Evolutionary conservation across 1,140 invertebrate species (phyloP).

Genomic region (Drosophila mauritiana): DNA sequence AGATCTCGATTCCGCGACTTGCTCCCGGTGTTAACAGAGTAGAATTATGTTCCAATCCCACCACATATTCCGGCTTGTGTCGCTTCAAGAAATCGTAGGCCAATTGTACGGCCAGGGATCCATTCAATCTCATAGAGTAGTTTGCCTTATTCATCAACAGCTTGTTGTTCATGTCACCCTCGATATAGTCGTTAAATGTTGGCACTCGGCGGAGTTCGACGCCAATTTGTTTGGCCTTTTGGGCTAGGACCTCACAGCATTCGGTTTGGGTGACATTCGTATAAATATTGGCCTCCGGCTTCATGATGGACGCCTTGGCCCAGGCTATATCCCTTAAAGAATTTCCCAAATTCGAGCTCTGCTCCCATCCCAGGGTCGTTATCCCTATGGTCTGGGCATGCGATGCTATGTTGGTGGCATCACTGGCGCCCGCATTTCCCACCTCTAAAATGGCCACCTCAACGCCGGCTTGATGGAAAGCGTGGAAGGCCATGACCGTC

Average conservation of each 20-base stretch:
- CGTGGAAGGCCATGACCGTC: conserved; percentile 95
- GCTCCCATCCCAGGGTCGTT: conserved; percentile 92
- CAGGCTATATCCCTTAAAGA: conserved; percentile 95
- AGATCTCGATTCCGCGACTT: conserved; percentile 86
- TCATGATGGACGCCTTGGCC: conserved; percentile 99
- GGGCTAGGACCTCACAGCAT: conserved; percentile 89
- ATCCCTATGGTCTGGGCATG: conserved; percentile 94
- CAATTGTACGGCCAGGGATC: conserved; percentile 94
- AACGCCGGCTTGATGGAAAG: conserved; percentile 94
- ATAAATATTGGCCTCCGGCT: conserved; percentile 89
- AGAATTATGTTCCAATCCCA: conserved; percentile 44
- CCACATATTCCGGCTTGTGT: conserved; percentile 52
- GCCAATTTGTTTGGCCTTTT: conserved; percentile 88
- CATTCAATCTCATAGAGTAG: conserved; percentile 87
- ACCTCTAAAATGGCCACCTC: conserved; percentile 99
- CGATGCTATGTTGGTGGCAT: conserved; percentile 96
- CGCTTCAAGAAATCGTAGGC: conserved; percentile 88
- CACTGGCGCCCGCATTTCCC: conserved; percentile 97
- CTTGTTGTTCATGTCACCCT: conserved; percentile 36
- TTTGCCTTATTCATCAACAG: conserved; percentile 49
- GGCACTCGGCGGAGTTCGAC: conserved; percentile 84
- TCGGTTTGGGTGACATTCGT: conserved; percentile 88
- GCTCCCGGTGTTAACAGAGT: conserved; percentile 69
- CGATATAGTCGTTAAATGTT: conserved; percentile 37
- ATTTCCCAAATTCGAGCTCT: conserved; percentile 92